Evolutionary conservation across 2,888 invertebrate genomes (phyloP).

Genomic region (Heterodera filipjevi): DNA sequence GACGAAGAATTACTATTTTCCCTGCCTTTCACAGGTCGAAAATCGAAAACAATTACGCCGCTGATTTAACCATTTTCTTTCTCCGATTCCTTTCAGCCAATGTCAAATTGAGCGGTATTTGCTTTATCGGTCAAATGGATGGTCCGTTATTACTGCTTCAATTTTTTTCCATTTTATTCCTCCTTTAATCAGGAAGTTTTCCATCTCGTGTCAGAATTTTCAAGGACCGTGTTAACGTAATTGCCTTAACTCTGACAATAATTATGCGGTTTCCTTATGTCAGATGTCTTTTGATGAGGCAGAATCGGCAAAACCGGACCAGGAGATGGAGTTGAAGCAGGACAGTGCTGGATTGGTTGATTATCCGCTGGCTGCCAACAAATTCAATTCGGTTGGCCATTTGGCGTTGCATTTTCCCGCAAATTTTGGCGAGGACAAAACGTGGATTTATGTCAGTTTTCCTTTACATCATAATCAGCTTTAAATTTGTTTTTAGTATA

Average conservation of each 20-base stretch:
- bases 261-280: slow-evolving; percentile 15
- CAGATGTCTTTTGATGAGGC: slow-evolving; percentile 96
- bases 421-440: slow-evolving; percentile 84
- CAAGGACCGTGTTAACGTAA: slow-evolving; percentile 58
- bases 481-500: slow-evolving; percentile 72
- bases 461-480: not conserved
- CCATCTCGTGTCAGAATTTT: slow-evolving; percentile 85
- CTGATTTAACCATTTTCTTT: slow-evolving; percentile 13
- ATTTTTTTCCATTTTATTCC: slow-evolving; percentile 70
- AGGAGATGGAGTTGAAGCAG: slow-evolving; percentile 59
- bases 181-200: slow-evolving; percentile 42
- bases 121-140: slow-evolving; percentile 85
- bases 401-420: slow-evolving; percentile 86
- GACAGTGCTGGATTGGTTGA: slow-evolving; percentile 55
- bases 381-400: slow-evolving; percentile 77
- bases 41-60: slow-evolving; percentile 23
- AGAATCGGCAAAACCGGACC: slow-evolving; percentile 67
- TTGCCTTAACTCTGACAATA: not conserved
- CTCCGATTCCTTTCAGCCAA: slow-evolving; percentile 69
- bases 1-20: slow-evolving; percentile 94
- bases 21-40: slow-evolving; percentile 82
- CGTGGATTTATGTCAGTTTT: slow-evolving; percentile 69
- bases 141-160: slow-evolving; percentile 65
- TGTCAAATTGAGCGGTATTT: slow-evolving; percentile 90
- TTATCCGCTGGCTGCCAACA: slow-evolving; percentile 74